phyloP scores from a whole-genome alignment of 2,113 vertebrate species.

The Capreolus pygargus region DNA sequence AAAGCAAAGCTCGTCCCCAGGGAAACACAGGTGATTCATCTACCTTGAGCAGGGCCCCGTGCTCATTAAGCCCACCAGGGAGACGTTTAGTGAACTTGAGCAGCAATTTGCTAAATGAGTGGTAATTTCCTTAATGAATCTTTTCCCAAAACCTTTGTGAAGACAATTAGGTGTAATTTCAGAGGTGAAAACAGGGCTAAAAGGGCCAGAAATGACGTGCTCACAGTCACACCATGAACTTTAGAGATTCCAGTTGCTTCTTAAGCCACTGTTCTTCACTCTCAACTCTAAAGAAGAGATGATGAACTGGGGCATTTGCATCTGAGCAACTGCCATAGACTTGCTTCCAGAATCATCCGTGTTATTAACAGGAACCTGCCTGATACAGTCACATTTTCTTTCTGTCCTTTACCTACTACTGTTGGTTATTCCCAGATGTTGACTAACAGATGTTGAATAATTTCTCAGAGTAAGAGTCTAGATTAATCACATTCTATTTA shows the following conservation, averaged over 20 bases:
- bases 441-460: slow-evolving; percentile 25
- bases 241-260: not conserved
- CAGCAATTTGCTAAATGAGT: slow-evolving; percentile 53
- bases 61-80: not conserved
- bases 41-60: not conserved
- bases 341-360: not conserved
- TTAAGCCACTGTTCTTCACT: not conserved
- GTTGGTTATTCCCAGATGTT: slow-evolving; percentile 3
- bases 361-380: not conserved
- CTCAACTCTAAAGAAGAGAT: not conserved
- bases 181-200: not conserved
- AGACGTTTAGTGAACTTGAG: not conserved
- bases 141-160: slow-evolving; percentile 21
- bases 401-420: not conserved
- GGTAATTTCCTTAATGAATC: slow-evolving; percentile 58
- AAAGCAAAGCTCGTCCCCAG: not conserved
- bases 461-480: slow-evolving; percentile 34
- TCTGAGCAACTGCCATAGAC: not conserved
- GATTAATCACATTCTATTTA: slow-evolving; percentile 50
- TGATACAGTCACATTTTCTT: not conserved
- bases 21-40: not conserved
- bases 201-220: slow-evolving; percentile 17
- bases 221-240: not conserved
- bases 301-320: not conserved
- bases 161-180: slow-evolving; percentile 49